Base-by-base conservation (phyloP, 2,113 vertebrate species). In the Drymodes brunneopygia region DNA sequence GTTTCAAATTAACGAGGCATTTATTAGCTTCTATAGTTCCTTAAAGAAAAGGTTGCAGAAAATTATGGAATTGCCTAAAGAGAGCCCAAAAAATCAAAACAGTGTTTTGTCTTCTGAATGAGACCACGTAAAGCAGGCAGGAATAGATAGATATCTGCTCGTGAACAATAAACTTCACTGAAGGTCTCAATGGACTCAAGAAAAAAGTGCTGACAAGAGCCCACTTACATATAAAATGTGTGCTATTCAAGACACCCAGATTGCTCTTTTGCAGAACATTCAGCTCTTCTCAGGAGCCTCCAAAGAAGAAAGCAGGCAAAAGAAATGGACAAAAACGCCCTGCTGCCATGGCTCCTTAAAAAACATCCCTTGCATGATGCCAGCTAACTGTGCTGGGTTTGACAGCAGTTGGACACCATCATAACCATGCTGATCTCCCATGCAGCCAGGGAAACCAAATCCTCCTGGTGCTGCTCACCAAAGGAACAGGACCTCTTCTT, bases 1-100 rank as follows among this genome's bases (percentile, higher is more conserved):
- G 1, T 86, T 97, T 94, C 95, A 97, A 96, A 85, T 97, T 93
- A 97, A 96, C 2, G 1, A 97, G 86, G 81, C 90, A 42, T 94
- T 57, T 72, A 54, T 83, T 96, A 94, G 42, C 24, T 97, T 94
- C 95, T 92, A 66, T 58, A 85, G 75, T 36, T 96, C 73, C 94
- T 93, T 65, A 86, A 56, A 95, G 69, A 79, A 95, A 67, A 92
- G 31, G 44, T 60, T 80, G 66, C 72, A 74, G 82, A 88, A 72
- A 92, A 81, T 33, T 9, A 95, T 13, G 5, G 33, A 74, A 69
- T 31, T 5, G 50, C 51, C 48, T 54, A 10, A 28, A 54, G 44
- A 66, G 35, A 14, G 0, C 1, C 3, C 12, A 5, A 54, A 40
- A 81, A 69, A 67, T 23, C 8, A 62, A 88, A 90, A 54, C 29